Evolutionary conservation across 2,797 vertebrate species (phyloP).

Genomic region (Cossypha heuglini): DNA sequence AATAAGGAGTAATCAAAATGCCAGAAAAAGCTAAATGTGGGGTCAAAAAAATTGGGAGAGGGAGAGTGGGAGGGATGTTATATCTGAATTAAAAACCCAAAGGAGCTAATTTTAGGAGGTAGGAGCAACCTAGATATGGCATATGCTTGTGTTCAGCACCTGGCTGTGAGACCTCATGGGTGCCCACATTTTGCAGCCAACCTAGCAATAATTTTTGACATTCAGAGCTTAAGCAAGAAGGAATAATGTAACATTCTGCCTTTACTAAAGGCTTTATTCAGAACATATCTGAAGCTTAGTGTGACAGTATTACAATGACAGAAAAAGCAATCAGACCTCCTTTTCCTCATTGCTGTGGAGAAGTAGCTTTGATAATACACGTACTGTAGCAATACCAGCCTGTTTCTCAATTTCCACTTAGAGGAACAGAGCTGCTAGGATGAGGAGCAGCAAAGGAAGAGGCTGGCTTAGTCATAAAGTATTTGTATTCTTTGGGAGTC

Average conservation of each 20-base stretch:
- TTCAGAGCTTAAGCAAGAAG: neutral
- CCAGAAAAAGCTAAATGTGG: neutral
- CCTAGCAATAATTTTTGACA: neutral
- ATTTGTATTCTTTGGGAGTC: constrained; percentile 21
- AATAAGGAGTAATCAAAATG: neutral
- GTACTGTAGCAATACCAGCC: neutral
- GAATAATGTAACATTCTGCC: neutral
- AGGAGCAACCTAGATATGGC: neutral
- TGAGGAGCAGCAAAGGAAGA: constrained; percentile 1
- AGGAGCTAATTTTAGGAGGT: neutral
- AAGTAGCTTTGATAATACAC: neutral
- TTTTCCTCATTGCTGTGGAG: neutral
- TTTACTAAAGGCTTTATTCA: neutral
- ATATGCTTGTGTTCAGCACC: neutral
- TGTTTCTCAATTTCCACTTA: neutral
- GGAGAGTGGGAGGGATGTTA: accelerated
- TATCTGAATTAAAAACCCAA: neutral
- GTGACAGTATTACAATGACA: neutral
- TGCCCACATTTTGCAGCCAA: neutral
- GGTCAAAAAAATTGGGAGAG: neutral
- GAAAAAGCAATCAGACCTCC: neutral
- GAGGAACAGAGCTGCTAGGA: neutral
- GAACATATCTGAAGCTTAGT: neutral
- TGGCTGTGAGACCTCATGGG: accelerated
- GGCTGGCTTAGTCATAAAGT: constrained; percentile 28